These are phyloP conservation scores for Synergus gifuensis DNA, from an alignment of 2,888 invertebrate species.

Conservation along the genomic window DNA sequence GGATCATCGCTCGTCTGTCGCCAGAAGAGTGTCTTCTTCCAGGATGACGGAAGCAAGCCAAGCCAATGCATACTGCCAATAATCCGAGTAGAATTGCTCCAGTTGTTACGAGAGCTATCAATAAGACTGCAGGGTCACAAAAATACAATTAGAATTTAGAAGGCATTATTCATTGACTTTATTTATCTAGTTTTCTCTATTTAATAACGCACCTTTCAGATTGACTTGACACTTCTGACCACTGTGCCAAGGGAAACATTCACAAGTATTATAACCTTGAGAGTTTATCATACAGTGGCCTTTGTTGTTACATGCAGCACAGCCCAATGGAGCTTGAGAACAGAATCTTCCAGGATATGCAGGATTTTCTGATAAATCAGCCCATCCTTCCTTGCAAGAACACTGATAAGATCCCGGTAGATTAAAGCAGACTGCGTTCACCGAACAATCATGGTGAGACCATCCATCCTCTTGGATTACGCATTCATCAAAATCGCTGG, in stretches of 20 bases:
- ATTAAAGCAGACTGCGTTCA: conserved; percentile 93
- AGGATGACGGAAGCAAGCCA: conserved; percentile 83
- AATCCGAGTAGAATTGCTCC: conserved; percentile 87
- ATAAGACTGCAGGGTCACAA: conserved; percentile 82
- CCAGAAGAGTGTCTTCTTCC: conserved; percentile 69
- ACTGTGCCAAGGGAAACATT: conserved; percentile 95
- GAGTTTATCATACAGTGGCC: conserved; percentile 86
- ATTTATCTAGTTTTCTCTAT: not conserved
- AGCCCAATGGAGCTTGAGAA: conserved; percentile 85
- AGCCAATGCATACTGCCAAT: conserved; percentile 85
- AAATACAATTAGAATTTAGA: conserved; percentile 25
- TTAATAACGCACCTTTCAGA: conserved; percentile 83
- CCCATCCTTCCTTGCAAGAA: conserved; percentile 90
- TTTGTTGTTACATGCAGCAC: conserved; percentile 91
- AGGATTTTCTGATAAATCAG: conserved; percentile 88
- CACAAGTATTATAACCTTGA: conserved; percentile 81
- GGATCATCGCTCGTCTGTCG: conserved; percentile 86
- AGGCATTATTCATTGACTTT: not conserved
- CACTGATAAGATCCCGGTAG: conserved; percentile 94
- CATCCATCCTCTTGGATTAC: conserved; percentile 75
- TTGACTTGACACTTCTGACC: conserved; percentile 93
- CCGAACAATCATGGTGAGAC: conserved; percentile 91
- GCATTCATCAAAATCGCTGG: conserved; percentile 92
- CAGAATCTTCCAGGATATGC: conserved; percentile 91
- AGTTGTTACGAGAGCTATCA: conserved; percentile 88